Base-by-base conservation (phyloP, 2,888 invertebrate species). In the Platycnemis pennipes region DNA sequence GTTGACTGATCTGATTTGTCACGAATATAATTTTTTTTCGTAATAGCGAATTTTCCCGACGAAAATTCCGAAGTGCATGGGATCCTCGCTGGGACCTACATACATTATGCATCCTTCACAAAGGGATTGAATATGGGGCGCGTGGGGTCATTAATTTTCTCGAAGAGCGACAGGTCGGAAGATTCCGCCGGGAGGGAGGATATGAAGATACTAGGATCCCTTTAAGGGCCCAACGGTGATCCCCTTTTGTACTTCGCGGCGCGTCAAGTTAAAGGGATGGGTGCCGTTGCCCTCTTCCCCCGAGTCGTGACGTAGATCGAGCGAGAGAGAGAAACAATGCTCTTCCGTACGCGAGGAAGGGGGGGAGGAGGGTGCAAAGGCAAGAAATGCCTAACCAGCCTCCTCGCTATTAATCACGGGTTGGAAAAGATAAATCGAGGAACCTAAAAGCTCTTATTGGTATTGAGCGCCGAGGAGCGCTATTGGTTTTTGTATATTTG, bases 351-450 rank as follows among this genome's bases (percentile, higher is more conserved):
- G 16, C 77, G 77, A 77, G 63, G 16, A 49, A 49, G 49, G 49
- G 49, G 49, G 49, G 49, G 49, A 49, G 49, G 49, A 16, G 37
- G 31, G 77, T 13, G 31, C 37, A 77, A 77, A 37, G 77, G 77
- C 77, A 77, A 77, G 77, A 77, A 77, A 77, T 77, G 77, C 77
- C 77, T 77, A 77, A 77, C 77, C 77, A 77, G 77, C 77, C 77
- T 77, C 77, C 77, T 77, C 26, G 77, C 77, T 77, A 77, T 77
- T 77, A 77, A 77, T 77, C 77, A 77, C 77, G 77, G 77, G 13
- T n/a, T 13, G 37, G 77, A 77, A 77, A 77, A 77, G 77, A 77
- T 77, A 31, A 77, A 77, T 77, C 77, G 77, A 77, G 77, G 37
- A 77, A 77, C 77, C 77, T 77, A 77, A 77, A 77, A 77, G 77